Evolutionary conservation across 2,113 vertebrate genomes (phyloP), one percentile per base, ranked within the genome.

Genomic region (Notiomystis cincta): DNA sequence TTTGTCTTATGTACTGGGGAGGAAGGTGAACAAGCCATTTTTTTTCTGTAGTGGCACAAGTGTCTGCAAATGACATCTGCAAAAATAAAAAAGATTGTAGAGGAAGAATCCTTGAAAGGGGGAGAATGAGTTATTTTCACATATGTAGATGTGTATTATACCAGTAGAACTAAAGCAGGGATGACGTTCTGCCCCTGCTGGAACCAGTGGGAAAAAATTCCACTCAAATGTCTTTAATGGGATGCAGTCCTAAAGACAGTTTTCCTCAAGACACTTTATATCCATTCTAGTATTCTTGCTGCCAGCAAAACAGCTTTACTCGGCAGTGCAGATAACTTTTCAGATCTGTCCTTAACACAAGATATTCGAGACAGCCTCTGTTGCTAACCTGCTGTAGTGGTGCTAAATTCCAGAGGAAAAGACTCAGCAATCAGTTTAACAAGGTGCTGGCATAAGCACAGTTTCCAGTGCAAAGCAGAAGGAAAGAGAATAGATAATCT

Each of bases 321-420:
- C 95, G 73, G 80, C 72, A 73, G 51, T 58, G 77, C 95, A 97
- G 96, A 97, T 97, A 94, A 96, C 92, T 98, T 98, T 97, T 95
- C 93, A 96, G 93, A 71, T 97, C 85, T 98, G 97, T 96, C 76
- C 90, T 97, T 97, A 95, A 85, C 92, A 66, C 75, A 94, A 98
- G 97, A 96, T 95, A 98, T 98, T 98, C 97, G 97, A 98, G 95
- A 96, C 77, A 85, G 87, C 62, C 85, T 96, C 92, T 97, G 96
- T 92, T 90, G 90, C 93, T 95, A 98, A 93, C 96, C 95, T 98
- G 94, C 88, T 92, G 60, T 79, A 92, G 86, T 78, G 77, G 82
- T 95, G 93, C 94, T 95, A 95, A 87, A 96, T 97, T 97, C 73
- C 94, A 97, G 88, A 92, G 89, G 88, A 93, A 95, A 96, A 92